phyloP scores from a whole-genome alignment of 2,888 invertebrate genomes.

The Cephus pygmeus region DNA sequence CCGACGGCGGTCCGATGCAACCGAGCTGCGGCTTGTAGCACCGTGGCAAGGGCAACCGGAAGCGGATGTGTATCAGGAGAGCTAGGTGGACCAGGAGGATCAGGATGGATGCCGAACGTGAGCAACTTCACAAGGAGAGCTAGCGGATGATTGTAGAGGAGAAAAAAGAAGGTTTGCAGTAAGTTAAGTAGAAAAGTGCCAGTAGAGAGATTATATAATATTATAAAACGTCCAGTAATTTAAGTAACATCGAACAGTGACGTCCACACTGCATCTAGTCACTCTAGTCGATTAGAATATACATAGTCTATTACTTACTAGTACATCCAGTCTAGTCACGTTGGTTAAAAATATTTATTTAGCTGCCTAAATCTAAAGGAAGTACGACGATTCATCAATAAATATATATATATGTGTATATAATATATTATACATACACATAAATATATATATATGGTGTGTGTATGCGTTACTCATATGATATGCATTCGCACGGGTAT shows the following conservation, averaged over 20 bases:
- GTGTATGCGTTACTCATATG: background rate
- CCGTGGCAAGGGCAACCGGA: constrained; percentile 10
- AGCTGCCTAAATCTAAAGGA: constrained; percentile 43
- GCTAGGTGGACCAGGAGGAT: constrained; percentile 11
- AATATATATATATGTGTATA: background rate
- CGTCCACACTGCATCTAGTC: constrained; percentile 64
- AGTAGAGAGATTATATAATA: constrained; percentile 57
- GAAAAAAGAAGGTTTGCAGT: constrained; percentile 46
- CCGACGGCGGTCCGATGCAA: background rate
- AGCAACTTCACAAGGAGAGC: constrained; percentile 20
- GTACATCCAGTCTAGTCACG: constrained; percentile 48
- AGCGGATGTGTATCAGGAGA: background rate
- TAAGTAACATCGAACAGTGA: constrained; percentile 59
- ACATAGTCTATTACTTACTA: constrained; percentile 6
- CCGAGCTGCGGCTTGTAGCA: constrained; percentile 12
- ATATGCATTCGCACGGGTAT: background rate
- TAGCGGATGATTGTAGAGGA: constrained; percentile 21
- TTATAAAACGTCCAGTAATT: constrained; percentile 64
- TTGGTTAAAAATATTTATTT: constrained; percentile 39
- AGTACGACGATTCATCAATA: constrained; percentile 14
- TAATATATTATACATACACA: background rate
- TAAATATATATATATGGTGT: background rate
- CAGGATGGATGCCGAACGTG: constrained; percentile 12
- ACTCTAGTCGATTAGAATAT: constrained; percentile 58
- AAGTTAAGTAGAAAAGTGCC: constrained; percentile 66